These are phyloP conservation scores for Microcebus lehilahytsara DNA, from an alignment of 2,113 vertebrate species.

Conservation along the genomic window DNA sequence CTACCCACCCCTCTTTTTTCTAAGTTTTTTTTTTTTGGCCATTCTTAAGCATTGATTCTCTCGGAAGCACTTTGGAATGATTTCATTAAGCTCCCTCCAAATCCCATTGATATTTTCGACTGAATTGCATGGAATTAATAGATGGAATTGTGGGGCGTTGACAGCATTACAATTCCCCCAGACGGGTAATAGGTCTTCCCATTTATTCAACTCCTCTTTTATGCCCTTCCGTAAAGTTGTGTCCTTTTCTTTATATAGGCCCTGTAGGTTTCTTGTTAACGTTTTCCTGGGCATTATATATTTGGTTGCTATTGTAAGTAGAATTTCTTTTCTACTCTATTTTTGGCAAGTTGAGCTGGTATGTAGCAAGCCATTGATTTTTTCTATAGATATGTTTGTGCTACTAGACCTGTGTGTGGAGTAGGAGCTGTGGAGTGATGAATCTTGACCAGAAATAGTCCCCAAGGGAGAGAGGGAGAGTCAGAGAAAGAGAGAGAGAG, in stretches of 20 bases:
- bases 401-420: neutral
- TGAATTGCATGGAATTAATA: neutral
- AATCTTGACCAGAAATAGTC: neutral
- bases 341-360: neutral
- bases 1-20: neutral
- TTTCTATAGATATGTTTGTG: neutral
- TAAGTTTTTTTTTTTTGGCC: neutral
- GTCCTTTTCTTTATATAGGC: neutral
- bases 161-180: neutral
- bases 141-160: neutral
- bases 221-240: neutral
- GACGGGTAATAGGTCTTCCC: neutral
- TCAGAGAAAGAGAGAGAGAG: neutral
- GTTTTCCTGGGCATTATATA: neutral
- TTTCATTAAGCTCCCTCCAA: slow-evolving; percentile 39
- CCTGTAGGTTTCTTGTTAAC: neutral
- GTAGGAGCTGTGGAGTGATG: neutral
- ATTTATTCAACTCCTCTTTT: neutral
- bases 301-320: neutral
- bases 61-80: slow-evolving; percentile 26
- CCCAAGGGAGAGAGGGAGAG: neutral
- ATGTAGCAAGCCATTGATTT: neutral
- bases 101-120: slow-evolving; percentile 46
- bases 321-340: slow-evolving; percentile 19
- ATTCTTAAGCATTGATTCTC: slow-evolving; percentile 35